phyloP scores from a whole-genome alignment of 2,888 invertebrate genomes.

The Limnephilus marmoratus region DNA sequence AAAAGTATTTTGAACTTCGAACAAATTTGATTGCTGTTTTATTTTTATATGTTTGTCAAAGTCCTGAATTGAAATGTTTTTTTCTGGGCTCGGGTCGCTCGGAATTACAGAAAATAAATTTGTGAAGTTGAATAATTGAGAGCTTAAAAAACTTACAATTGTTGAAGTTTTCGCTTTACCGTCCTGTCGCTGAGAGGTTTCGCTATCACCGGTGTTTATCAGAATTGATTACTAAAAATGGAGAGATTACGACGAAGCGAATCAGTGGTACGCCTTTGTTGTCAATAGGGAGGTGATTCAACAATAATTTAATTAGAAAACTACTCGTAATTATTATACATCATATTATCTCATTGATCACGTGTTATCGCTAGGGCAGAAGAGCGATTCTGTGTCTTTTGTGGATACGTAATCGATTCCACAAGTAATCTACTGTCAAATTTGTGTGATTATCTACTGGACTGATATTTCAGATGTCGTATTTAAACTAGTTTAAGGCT shows the following conservation, averaged over 20 bases:
- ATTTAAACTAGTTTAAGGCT: no score
- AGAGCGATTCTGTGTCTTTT: no score
- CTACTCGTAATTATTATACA: neutral
- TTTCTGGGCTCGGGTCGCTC: neutral
- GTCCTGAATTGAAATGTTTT: neutral
- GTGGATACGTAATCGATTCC: no score
- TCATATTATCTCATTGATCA: no score
- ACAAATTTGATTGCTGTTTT: neutral
- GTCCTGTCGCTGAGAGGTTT: neutral
- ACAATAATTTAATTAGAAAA: neutral
- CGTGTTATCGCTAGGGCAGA: no score
- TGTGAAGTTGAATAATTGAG: neutral
- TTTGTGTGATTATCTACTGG: no score
- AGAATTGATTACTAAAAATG: neutral
- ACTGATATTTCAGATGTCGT: no score
- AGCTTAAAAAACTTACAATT: neutral
- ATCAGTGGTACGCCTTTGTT: no score
- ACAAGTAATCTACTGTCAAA: no score
- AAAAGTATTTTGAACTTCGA: neutral
- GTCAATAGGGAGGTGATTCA: neutral
- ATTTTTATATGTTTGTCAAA: neutral
- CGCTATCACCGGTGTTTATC: neutral
- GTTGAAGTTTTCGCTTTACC: neutral
- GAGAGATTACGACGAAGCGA: neutral
- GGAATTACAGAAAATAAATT: neutral